These are phyloP conservation scores for Pollenia angustigena DNA, from an alignment of 2,888 invertebrate species.

Conservation along the genomic window DNA sequence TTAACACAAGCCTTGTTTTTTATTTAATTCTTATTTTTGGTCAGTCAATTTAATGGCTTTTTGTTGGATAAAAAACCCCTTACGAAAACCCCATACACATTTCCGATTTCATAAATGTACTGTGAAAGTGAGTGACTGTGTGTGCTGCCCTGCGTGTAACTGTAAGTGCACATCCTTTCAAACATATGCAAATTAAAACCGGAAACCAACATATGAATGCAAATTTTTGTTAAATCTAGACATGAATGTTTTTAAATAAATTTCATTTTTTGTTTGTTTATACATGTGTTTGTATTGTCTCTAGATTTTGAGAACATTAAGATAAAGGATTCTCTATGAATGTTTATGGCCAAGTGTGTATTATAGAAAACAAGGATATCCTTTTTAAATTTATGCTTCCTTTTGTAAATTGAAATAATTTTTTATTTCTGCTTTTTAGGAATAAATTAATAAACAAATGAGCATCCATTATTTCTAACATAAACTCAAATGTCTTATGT, in stretches of 20 bases:
- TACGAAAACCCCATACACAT: background rate
- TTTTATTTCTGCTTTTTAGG: conserved; percentile 4
- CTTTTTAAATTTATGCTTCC: conserved; percentile 53
- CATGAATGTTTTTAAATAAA: conserved; percentile 26
- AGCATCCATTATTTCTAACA: conserved; percentile 16
- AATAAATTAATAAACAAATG: conserved; percentile 60
- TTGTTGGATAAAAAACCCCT: conserved; percentile 35
- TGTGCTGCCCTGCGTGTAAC: background rate
- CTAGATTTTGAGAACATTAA: conserved; percentile 41
- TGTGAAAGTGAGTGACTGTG: background rate
- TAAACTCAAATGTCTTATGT: conserved; percentile 15
- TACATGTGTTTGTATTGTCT: conserved; percentile 29
- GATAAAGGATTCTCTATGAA: conserved; percentile 43
- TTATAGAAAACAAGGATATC: conserved; percentile 41
- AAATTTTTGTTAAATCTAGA: conserved; percentile 35
- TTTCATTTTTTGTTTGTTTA: background rate
- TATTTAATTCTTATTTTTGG: conserved; percentile 29
- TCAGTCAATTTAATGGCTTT: conserved; percentile 67
- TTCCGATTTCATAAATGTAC: background rate
- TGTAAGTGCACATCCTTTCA: conserved; percentile 6
- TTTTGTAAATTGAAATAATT: conserved; percentile 55
- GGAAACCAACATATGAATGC: conserved; percentile 48
- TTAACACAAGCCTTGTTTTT: conserved; percentile 12
- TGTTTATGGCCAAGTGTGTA: background rate
- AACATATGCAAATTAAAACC: conserved; percentile 47